A percentile compares a stretch with the other conserved stretches of the same genome.
Conservation (phyloP, 2,888 invertebrate species). For the Beris chalybata region DNA sequence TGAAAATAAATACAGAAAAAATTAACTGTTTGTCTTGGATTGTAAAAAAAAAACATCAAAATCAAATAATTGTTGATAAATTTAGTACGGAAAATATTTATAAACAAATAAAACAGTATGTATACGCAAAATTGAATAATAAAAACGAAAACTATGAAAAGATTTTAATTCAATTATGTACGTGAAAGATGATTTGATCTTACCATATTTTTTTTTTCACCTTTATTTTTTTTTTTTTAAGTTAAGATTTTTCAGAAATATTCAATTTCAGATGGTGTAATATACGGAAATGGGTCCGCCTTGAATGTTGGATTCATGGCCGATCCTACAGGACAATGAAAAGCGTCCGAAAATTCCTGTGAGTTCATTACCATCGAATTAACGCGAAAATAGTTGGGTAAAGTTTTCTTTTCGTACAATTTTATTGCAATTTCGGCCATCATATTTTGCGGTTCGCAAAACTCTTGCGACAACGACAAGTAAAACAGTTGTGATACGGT, state of each 20-base stretch:
- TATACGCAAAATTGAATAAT: too few species aligned
- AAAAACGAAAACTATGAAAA: too few species aligned
- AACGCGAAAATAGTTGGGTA: conserved; percentile 32
- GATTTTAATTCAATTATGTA: too few species aligned
- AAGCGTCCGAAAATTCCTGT: conserved; percentile 25
- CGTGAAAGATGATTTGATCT: too few species aligned
- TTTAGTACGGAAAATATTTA: too few species aligned
- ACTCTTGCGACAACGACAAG: conserved; percentile 26
- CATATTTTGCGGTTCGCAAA: conserved; percentile 13
- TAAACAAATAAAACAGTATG: too few species aligned
- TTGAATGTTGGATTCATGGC: conserved; percentile 35
- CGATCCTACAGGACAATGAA: conserved; percentile 30
- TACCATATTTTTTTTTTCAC: neutral
- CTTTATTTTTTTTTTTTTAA: neutral
- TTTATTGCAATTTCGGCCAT: conserved; percentile 1
- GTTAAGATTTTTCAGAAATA: conserved; percentile 3
- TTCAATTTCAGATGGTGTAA: conserved; percentile 30
- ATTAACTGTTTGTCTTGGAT: too few species aligned
- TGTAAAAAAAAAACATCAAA: too few species aligned
- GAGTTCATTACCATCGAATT: conserved; percentile 35
- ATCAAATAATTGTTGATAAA: too few species aligned
- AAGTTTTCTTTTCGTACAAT: conserved; percentile 12
- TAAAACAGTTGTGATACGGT: conserved; percentile 33
- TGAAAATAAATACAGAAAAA: too few species aligned
- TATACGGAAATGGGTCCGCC: conserved; percentile 33